These are phyloP conservation scores for Poeciliopsis infans DNA, from an alignment of 2,797 vertebrate species.

Conservation along the genomic window DNA sequence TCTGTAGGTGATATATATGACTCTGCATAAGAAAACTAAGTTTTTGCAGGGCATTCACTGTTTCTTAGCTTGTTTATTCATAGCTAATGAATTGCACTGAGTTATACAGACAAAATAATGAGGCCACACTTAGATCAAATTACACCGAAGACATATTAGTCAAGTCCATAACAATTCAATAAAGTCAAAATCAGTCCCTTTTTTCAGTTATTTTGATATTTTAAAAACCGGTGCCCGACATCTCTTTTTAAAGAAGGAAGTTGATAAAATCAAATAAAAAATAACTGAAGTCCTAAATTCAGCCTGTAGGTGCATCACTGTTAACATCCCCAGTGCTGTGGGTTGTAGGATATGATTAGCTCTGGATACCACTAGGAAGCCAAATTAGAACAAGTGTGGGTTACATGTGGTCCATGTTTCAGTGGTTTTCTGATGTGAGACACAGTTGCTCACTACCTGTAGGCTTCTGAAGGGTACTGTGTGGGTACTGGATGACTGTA, in stretches of 20 bases:
- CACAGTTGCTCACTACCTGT: background rate
- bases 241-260: background rate
- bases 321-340: background rate
- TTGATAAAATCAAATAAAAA: background rate
- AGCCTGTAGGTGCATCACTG: background rate
- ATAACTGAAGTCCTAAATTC: background rate
- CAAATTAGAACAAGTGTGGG: constrained; percentile 3
- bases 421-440: constrained; percentile 1
- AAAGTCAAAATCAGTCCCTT: background rate
- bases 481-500: constrained; percentile 10
- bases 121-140: background rate
- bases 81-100: background rate
- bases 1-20: background rate
- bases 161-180: background rate
- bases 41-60: background rate
- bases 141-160: background rate
- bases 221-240: background rate
- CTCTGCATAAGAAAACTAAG: background rate
- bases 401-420: constrained; percentile 2
- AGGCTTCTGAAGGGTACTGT: constrained; percentile 3
- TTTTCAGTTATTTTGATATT: background rate
- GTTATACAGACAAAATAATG: background rate
- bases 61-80: background rate
- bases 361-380: background rate
- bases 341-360: background rate